Evolutionary conservation across 2,888 invertebrate genomes (phyloP), one percentile per base, ranked within the genome.

Genomic region (Tinea pellionella): DNA sequence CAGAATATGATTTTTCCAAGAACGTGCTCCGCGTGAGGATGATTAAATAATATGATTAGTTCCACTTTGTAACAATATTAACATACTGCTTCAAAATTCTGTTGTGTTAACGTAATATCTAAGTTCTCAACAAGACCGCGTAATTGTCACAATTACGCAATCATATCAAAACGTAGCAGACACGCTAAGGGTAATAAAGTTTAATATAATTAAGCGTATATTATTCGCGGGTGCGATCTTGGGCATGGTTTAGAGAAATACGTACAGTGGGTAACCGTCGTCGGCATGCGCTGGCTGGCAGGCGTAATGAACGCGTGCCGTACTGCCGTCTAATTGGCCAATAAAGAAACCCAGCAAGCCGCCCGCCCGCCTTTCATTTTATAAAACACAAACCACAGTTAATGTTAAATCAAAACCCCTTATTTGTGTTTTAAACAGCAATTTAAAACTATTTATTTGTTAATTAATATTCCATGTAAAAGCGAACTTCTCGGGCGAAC

Each of bases 271-370:
- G 37, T 37, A 37, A 37, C 37, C 37, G 37, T 37, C 37, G 37
- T 37, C 37, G 37, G 37, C 64, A 62, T 66, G 68, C 67, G 68
- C 61, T 63, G 63, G 32, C 12, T n/a, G n/a, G n/a, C n/a, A n/a
- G 64, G 6, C 24, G 68, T 76, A 78, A 78, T 77, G 71, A 79
- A 75, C 69, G 73, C 68, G 68, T 72, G 68, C 70, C 68, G 69
- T 75, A 73, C 73, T 72, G 72, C 70, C 69, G 68, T 68, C 77
- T 79, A 80, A 80, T 80, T 79, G 73, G 72, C 67, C 67, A 68
- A 75, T 78, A 77, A 77, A 78, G 71, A 70, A 74, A 64, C 67
- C 69, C 37, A 4, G 37, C 37, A 37, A 65, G 65, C 64, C 62
- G 67, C 67, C 69, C 62, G 67, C 67, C 69, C 68, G 75, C 66